These are phyloP conservation scores for Mastigias papua DNA, from an alignment of 30 jellyfish, hydroid and myxozoan species.

Conservation along the genomic window DNA sequence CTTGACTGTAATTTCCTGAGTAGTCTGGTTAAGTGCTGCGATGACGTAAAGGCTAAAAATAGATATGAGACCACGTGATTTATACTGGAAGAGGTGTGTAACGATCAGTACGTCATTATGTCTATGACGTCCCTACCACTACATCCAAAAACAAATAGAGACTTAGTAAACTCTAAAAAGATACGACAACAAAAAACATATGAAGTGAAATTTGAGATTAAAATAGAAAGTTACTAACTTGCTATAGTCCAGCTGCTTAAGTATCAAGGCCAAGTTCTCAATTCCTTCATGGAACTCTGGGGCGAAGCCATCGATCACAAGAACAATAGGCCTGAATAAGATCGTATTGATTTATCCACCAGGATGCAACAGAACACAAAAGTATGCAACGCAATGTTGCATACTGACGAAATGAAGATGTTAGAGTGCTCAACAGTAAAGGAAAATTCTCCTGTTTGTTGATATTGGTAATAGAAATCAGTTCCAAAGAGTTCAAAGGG, in stretches of 20 bases:
- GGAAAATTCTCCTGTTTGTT: no score
- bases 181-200: background rate
- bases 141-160: background rate
- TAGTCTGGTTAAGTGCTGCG: slow-evolving; percentile 76
- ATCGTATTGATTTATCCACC: background rate
- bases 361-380: background rate
- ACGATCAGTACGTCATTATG: no score
- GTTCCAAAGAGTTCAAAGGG: no score
- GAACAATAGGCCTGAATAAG: slow-evolving; percentile 54
- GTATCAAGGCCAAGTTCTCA: slow-evolving; percentile 11
- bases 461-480: no score
- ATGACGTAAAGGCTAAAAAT: slow-evolving; percentile 64
- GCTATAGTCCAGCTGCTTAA: slow-evolving; percentile 22
- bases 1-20: slow-evolving; percentile 43
- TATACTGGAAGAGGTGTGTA: no score
- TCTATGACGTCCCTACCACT: no score
- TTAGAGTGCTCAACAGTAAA: no score
- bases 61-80: no score
- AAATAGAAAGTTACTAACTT: slow-evolving; percentile 2
- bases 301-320: slow-evolving; percentile 86
- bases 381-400: no score
- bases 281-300: slow-evolving; percentile 59
- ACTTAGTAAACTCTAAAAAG: background rate
- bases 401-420: no score
- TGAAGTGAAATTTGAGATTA: background rate